Conservation (phyloP, 2,888 invertebrate species). For the Agonopterix alstromeriana region DNA sequence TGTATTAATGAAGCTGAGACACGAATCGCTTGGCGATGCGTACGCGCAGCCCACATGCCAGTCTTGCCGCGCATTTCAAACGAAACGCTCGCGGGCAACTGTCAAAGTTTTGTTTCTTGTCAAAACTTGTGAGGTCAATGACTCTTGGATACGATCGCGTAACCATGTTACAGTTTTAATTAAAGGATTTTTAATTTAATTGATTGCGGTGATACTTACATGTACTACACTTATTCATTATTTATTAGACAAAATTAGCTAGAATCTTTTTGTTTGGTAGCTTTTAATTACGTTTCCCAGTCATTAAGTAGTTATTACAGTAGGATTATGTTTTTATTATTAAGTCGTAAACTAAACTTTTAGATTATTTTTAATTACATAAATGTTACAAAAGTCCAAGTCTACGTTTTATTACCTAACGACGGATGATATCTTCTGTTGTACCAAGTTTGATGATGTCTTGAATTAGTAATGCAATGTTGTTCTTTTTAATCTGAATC, state of each 20-base stretch:
- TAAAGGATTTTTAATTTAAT: background rate
- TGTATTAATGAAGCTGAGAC: conserved; percentile 64
- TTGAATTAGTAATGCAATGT: too few species aligned
- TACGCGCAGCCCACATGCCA: conserved; percentile 37
- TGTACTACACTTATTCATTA: background rate
- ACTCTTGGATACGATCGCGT: conserved; percentile 20
- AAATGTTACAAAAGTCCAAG: too few species aligned
- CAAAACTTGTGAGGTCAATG: conserved; percentile 41
- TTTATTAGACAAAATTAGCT: background rate
- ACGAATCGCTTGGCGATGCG: conserved; percentile 38
- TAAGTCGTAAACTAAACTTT: too few species aligned
- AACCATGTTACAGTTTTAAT: conserved; percentile 7
- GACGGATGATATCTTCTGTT: too few species aligned
- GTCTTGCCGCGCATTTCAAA: conserved; percentile 59
- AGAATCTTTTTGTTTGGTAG: background rate
- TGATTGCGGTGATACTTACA: too few species aligned
- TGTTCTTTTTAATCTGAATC: too few species aligned
- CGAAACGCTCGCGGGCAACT: conserved; percentile 41
- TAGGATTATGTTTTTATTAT: too few species aligned
- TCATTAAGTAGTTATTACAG: background rate
- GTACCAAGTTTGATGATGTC: too few species aligned
- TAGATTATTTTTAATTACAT: too few species aligned
- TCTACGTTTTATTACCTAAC: too few species aligned
- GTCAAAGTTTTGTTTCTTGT: conserved; percentile 28
- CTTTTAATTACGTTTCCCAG: background rate